phyloP scores from a whole-genome alignment of 1,140 invertebrate genomes.

The Drosophila tropicalis region DNA sequence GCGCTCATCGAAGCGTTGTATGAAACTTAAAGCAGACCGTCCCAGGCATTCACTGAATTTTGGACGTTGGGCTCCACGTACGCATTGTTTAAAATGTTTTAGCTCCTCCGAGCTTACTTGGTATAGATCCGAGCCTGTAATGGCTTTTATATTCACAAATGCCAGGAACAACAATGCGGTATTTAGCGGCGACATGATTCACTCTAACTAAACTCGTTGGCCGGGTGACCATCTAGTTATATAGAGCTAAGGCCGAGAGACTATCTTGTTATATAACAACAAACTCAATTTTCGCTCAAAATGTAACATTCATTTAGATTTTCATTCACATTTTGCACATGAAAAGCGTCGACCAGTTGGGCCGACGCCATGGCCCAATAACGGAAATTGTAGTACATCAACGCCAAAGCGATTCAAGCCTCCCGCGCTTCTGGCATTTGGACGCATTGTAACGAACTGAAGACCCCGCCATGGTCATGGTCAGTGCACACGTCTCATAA shows the following conservation, averaged over 20 bases:
- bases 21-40: constrained; percentile 86
- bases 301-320: constrained; percentile 51
- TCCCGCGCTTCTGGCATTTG: constrained; percentile 28
- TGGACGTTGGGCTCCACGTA: constrained; percentile 54
- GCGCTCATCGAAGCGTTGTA: constrained; percentile 87
- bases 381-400: constrained; percentile 79
- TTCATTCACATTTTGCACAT: constrained; percentile 62
- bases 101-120: constrained; percentile 43
- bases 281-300: constrained; percentile 43
- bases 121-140: constrained; percentile 34
- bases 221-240: constrained; percentile 59
- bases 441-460: not conserved
- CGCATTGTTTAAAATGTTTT: constrained; percentile 70
- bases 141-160: constrained; percentile 27
- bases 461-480: constrained; percentile 73
- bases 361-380: constrained; percentile 65
- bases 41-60: constrained; percentile 86
- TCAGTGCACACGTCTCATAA: constrained; percentile 73
- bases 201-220: constrained; percentile 53
- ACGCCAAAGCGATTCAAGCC: constrained; percentile 51
- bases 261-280: constrained; percentile 63
- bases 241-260: constrained; percentile 37
- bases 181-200: constrained; percentile 38
- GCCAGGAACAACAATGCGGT: constrained; percentile 23
- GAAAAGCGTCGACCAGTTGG: constrained; percentile 16